These are phyloP conservation scores for Cryptotermes secundus DNA, from an alignment of 1,140 invertebrate species.

Conservation along the genomic window DNA sequence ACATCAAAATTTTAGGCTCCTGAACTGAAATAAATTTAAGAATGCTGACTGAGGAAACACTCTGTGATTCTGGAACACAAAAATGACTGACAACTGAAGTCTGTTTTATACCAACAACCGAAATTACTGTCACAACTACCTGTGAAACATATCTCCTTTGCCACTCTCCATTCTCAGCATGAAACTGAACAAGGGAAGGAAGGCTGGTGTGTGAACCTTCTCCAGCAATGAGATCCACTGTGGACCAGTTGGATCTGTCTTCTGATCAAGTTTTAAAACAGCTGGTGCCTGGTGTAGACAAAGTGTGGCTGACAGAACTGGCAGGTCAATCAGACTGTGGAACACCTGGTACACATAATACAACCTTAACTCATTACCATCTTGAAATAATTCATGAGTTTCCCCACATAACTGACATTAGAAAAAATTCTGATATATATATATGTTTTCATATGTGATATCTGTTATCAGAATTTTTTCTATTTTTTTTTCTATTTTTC, in stretches of 20 bases:
- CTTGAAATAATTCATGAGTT: no score
- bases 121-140: background rate
- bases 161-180: conserved; percentile 27
- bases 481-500: no score
- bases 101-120: no score
- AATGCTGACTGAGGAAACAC: no score
- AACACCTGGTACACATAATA: conserved; percentile 32
- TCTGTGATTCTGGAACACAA: no score
- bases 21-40: no score
- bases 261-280: conserved; percentile 22
- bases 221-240: conserved; percentile 28
- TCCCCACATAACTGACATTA: no score
- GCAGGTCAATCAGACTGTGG: conserved; percentile 36
- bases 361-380: background rate
- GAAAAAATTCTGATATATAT: no score
- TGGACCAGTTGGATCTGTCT: background rate
- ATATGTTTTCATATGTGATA: no score
- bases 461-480: no score
- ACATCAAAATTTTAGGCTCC: no score
- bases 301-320: conserved; percentile 36
- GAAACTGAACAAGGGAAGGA: conserved; percentile 25
- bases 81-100: no score
- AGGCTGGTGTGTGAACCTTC: conserved; percentile 3
- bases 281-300: conserved; percentile 35
- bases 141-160: background rate